Conservation (phyloP, 2,888 invertebrate species). For the Blastobasis adustella region DNA sequence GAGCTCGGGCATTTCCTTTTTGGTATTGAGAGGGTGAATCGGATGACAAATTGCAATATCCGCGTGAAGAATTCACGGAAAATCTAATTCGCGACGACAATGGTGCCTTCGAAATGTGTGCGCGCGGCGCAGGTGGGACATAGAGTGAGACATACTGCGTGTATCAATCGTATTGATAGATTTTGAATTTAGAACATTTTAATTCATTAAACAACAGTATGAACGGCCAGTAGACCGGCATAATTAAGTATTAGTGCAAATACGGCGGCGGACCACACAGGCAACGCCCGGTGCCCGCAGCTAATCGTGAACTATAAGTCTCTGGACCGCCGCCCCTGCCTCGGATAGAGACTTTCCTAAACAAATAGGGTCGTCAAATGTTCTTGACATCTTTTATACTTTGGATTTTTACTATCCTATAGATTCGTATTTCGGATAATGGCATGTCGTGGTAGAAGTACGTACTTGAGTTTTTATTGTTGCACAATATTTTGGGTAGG, state of each 20-base stretch:
- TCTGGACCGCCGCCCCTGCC: conserved; percentile 29
- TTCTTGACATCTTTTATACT: too few species aligned
- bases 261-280: conserved; percentile 53
- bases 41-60: conserved; percentile 36
- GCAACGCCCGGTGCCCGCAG: conserved; percentile 45
- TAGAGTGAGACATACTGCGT: too few species aligned
- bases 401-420: too few species aligned
- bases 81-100: conserved; percentile 30
- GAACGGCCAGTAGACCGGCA: conserved; percentile 2
- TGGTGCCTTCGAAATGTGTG: too few species aligned
- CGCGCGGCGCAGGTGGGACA: too few species aligned
- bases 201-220: not conserved
- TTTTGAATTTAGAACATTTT: too few species aligned
- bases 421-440: too few species aligned
- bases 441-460: too few species aligned
- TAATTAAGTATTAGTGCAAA: conserved; percentile 38
- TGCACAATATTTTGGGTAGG: too few species aligned
- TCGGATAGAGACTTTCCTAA: conserved; percentile 45
- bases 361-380: conserved; percentile 1
- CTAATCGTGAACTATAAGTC: conserved; percentile 62
- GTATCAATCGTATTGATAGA: too few species aligned
- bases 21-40: conserved; percentile 25
- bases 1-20: conserved; percentile 6
- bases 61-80: conserved; percentile 26
- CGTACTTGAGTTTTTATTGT: too few species aligned